A percentile compares a stretch with the other conserved stretches of the same genome.
Conservation (phyloP, 2,113 vertebrate species). For the Mobula hypostoma region DNA sequence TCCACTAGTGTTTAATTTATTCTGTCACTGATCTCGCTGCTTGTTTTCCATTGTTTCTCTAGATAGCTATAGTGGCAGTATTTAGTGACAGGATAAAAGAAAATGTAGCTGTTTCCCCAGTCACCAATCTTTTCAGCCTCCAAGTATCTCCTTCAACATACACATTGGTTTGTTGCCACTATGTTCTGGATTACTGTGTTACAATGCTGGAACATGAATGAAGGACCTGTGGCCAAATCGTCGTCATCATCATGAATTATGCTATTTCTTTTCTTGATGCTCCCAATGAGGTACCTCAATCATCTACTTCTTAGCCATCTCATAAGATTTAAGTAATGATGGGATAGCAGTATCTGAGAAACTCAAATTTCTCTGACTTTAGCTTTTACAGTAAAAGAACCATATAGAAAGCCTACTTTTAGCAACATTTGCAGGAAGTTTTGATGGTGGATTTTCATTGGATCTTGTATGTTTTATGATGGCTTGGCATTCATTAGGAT, state of each 20-base stretch:
- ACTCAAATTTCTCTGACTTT: neutral
- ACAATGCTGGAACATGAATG: neutral
- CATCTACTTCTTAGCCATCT: neutral
- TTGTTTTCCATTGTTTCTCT: too few relatives aligned
- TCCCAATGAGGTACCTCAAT: neutral
- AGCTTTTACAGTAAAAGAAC: neutral
- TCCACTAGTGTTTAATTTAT: too few relatives aligned
- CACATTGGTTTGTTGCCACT: neutral
- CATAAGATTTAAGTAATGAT: neutral
- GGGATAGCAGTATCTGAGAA: neutral
- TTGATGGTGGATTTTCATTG: neutral
- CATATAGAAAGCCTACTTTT: neutral
- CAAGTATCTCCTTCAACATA: neutral
- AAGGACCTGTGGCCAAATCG: neutral
- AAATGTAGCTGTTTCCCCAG: neutral
- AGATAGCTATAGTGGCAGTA: too few relatives aligned
- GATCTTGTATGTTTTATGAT: neutral
- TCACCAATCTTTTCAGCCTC: neutral
- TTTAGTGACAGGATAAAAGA: too few relatives aligned
- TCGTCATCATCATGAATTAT: neutral
- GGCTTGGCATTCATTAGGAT: neutral
- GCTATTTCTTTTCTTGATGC: neutral
- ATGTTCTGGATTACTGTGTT: neutral
- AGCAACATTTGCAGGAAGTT: neutral
- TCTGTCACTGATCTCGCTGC: too few relatives aligned